Base-by-base conservation (phyloP, 1,140 invertebrate species). In the Zaprionus vittiger region DNA sequence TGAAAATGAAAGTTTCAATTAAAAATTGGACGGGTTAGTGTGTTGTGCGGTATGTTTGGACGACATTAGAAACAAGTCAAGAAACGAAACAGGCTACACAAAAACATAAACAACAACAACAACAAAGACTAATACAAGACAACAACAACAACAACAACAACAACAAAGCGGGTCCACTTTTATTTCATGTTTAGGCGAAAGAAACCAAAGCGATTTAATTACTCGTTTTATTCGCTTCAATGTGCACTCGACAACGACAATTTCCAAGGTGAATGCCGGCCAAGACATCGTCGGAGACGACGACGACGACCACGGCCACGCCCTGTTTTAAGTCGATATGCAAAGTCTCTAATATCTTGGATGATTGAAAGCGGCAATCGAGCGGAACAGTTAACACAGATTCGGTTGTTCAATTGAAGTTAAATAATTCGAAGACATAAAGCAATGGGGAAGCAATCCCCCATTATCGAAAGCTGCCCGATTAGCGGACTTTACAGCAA, bases 1-100 rank as follows among this genome's bases (percentile, higher is more conserved):
- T 82, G 80, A 87, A 87, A 89, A 87, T 81, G 84, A 87, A 87
- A 87, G 83, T 87, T 87, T 87, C 81, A 79, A 83, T 89, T 87
- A 89, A 81, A 83, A 78, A 78, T 73, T 84, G 77, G 68, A 71
- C 77, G 24, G 64, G 57, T 59, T 69, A 62, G 28, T 57, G 22
- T 49, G 17, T 38, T 63, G 73, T 62, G 20, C 59, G 47, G 41
- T 24, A 20, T 44, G 22, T 26, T 24, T 34, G 61, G 31, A 59
- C 31, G 49, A 73, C 70, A 73, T 20, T 22, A 61, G 9, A 60
- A 68, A 60, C 15, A 67, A 44, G 9, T 56, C 37, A 57, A 57
- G 9, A 55, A 67, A 60, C 28, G 20, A 60, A 54, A 67, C 59
- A 22, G 15, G 22, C 67, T 24, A 60, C 38, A 54, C 38, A 63